Evolutionary conservation across 2,888 invertebrate species (phyloP).

Genomic region (Synanthedon tipuliformis): DNA sequence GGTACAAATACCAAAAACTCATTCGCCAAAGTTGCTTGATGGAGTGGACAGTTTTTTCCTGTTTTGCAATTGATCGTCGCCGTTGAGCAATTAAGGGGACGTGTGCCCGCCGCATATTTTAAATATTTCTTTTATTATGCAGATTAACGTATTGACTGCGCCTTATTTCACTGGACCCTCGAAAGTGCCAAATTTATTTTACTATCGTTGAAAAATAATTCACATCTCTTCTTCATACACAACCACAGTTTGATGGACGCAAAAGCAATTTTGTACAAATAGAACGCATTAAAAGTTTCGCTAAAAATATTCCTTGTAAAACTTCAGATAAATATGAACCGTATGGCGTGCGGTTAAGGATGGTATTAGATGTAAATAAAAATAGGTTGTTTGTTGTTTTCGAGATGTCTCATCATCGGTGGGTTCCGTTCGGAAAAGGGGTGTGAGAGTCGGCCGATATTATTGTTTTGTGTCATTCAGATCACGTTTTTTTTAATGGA

Average conservation of each 20-base stretch:
- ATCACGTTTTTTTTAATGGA: constrained; percentile 38
- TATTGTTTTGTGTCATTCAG: constrained; percentile 33
- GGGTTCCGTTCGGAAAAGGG: constrained; percentile 30
- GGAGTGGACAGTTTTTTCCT: constrained; percentile 60
- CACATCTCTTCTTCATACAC: not conserved
- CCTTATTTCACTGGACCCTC: constrained; percentile 17
- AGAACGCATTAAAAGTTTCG: not conserved
- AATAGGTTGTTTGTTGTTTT: constrained; percentile 5
- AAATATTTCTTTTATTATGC: constrained; percentile 62
- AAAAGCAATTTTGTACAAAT: not conserved
- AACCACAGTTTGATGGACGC: not conserved
- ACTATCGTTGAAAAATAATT: not conserved
- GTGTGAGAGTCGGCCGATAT: constrained; percentile 28
- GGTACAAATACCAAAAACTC: constrained; percentile 41
- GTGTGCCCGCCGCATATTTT: constrained; percentile 50
- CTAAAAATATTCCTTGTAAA: constrained; percentile 1
- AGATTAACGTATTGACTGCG: constrained; percentile 57
- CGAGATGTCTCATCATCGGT: constrained; percentile 15
- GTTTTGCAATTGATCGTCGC: constrained; percentile 61
- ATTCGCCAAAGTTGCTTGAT: constrained; percentile 36
- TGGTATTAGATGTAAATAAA: not conserved
- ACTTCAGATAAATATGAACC: not conserved
- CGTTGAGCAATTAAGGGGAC: constrained; percentile 52
- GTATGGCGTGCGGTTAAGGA: not conserved
- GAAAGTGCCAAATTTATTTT: not conserved